Evolutionary conservation across 1,140 invertebrate genomes (phyloP), one percentile per base, ranked within the genome.

Genomic region (Andricus grossulariae): DNA sequence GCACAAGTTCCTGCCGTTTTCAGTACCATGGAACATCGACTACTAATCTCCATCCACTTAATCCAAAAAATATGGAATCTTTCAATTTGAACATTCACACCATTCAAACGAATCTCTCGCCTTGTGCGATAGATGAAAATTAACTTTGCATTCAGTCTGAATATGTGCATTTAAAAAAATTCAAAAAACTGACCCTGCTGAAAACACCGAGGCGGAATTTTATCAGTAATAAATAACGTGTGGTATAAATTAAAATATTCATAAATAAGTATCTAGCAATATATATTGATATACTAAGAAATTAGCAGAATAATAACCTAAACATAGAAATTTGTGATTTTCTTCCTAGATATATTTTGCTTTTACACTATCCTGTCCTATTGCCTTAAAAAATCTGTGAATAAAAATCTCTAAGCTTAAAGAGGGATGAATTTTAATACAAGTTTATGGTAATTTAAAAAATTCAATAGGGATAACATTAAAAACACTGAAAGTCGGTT

Each of bases 101-200:
- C 32, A 39, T 66, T 39, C 16, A 32, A 39, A 66, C 25, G 19
- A 45, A 10, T 57, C 25, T 66, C 15, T 66, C 60, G 15, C 32
- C 39, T 66, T 66, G 60, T 66, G 60, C 60, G 60, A 66, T 16
- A 45, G 15, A 66, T 12, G 15, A 12, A 25, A 66, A 66, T 45
- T 32, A 32, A 16, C 25, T 12, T 32, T 15, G 32, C 5, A 39
- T 39, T 66, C 60, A 66, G 60, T 66, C 60, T 66, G 60, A 66
- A 66, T 39, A 66, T 32, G 32, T 60, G 15, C 19, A 18, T 5
- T 57, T 60, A 16, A 7, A 3, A 60, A 6, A 60, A 32, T 60
- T 66, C 8, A 45, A 57, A 25, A 19, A 39, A 66, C 21, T 39
- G 32, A 66, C 60, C 25, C 25, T 66, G 60, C 21, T 66, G 60